Evolutionary conservation across 2,888 invertebrate genomes (phyloP), one percentile per base, ranked within the genome.

Genomic region (Caenorhabditis auriculariae): DNA sequence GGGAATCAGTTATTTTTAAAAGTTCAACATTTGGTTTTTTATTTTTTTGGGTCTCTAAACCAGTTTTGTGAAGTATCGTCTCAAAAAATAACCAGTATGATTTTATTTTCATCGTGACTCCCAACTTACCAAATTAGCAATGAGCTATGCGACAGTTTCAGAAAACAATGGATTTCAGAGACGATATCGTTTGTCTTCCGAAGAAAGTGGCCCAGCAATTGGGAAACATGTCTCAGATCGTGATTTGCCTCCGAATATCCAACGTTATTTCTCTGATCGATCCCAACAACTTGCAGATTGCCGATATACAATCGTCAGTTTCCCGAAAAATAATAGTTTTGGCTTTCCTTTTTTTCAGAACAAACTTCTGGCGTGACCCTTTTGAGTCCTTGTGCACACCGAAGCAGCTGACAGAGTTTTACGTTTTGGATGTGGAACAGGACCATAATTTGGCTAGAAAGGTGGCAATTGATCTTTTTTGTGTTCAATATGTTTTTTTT

Each of bases 241-340:
- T 91, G 82, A 84, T 99, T 50, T 89, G 94, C 9, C 86, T 89
- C 71, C 88, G 91, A 82, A 92, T 96, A 0, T 90, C 94, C 1
- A 92, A 89, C 81, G 86, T 89, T 24, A 87, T 99, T 63, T 92
- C 93, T 82, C 84, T 99, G 41, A 95, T 99, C 76, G 95, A 98
- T 85, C 93, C 94, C 2, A 75, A 74, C 55, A 85, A 85, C 35
- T 68, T 78, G 15, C 81, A 82, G 60, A 62, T 75, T 59, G 68
- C 66, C 23, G 78, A 81, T 63, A 63, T 81, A 28, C 74, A 69
- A 46, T 60, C 66, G 69, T 68, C 39, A 38, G 45, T 29, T 60
- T 41, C 19, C n/a, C 41, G 9, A 41, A n/a, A 24, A 28, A 42
- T 41, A 26, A 24, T 64, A 29, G 47, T 57, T 76, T n/a, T 43